A percentile compares a stretch with the other conserved stretches of the same genome.
These are phyloP conservation scores for Troides aeacus DNA, from an alignment of 2,888 invertebrate genomes.

Conservation along the genomic window DNA sequence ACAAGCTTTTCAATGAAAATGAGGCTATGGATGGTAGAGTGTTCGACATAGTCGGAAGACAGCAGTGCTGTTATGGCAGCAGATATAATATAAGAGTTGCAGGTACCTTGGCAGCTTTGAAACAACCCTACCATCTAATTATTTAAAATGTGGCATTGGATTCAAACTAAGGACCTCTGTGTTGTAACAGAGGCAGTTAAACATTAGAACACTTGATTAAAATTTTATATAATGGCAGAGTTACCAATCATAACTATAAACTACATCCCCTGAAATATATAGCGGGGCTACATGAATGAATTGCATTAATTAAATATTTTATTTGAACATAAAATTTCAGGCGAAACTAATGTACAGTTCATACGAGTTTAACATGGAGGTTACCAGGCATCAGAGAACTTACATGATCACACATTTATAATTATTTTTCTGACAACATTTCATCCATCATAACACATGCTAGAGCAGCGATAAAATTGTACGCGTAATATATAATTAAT, in stretches of 20 bases:
- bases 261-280: constrained; percentile 64
- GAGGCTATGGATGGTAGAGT: too few relatives aligned
- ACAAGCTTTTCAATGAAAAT: too few relatives aligned
- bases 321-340: constrained; percentile 42
- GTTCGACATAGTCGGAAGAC: too few relatives aligned
- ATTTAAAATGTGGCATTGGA: too few relatives aligned
- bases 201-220: constrained; percentile 36
- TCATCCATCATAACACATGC: constrained; percentile 53
- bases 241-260: constrained; percentile 50
- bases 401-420: constrained; percentile 58
- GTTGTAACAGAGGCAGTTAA: too few relatives aligned
- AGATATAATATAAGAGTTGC: too few relatives aligned
- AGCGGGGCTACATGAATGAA: constrained; percentile 66
- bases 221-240: constrained; percentile 56
- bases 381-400: constrained; percentile 53
- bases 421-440: constrained; percentile 56
- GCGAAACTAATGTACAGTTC: constrained; percentile 71
- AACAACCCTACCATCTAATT: too few relatives aligned
- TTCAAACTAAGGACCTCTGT: too few relatives aligned
- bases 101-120: too few relatives aligned
- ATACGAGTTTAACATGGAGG: constrained; percentile 29
- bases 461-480: constrained; percentile 67
- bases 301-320: constrained; percentile 71
- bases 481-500: constrained; percentile 67
- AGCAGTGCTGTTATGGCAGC: too few relatives aligned